These are phyloP conservation scores for Noctua comes DNA, from an alignment of 2,888 invertebrate genomes.

Conservation along the genomic window DNA sequence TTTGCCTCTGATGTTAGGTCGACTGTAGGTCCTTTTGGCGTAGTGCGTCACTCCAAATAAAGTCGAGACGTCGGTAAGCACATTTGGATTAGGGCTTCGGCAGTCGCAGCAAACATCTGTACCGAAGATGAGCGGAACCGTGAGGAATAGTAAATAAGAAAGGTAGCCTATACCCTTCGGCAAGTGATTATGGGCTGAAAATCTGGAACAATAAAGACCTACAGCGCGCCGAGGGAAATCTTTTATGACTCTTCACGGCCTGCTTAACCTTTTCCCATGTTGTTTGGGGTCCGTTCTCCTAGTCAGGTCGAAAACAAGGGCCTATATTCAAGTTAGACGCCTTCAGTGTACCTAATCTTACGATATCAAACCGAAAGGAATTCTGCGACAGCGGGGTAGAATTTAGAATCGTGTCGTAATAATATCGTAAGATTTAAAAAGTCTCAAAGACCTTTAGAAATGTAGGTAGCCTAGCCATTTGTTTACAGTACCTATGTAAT, in stretches of 20 bases:
- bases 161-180: too few species aligned
- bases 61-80: not conserved
- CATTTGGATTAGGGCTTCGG: not conserved
- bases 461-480: constrained; percentile 39
- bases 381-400: not conserved
- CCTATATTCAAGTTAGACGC: not conserved
- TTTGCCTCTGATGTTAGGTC: too few species aligned
- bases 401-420: not conserved
- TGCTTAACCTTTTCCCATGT: not conserved
- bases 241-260: not conserved
- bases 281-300: not conserved
- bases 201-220: not conserved
- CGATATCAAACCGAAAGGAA: not conserved
- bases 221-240: not conserved
- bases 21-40: too few species aligned
- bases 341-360: not conserved
- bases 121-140: too few species aligned
- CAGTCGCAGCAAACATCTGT: not conserved
- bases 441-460: constrained; percentile 22
- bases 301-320: not conserved
- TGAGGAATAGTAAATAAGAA: not conserved
- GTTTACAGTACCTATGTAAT: constrained; percentile 32
- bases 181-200: not conserved
- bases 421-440: constrained; percentile 21
- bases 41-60: too few species aligned